Conservation (phyloP, 2,113 vertebrate genomes). For the Cervus canadensis region DNA sequence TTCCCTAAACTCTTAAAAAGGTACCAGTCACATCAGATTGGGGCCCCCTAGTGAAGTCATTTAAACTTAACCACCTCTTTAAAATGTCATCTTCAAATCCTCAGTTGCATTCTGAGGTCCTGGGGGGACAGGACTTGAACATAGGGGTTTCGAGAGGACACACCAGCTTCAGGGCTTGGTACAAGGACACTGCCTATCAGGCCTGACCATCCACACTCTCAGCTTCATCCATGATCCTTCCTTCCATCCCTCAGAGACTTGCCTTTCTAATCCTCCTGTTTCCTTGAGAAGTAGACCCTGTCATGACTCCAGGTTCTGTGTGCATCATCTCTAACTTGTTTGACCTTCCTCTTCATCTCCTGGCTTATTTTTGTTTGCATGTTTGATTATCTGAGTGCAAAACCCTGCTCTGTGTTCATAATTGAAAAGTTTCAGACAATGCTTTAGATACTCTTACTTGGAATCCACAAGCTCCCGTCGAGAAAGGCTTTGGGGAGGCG, state of each 20-base stretch:
- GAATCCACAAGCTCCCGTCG: not conserved
- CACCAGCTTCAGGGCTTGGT: not conserved
- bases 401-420: not conserved
- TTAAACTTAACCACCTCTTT: not conserved
- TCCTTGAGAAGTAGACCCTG: not conserved
- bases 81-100: not conserved
- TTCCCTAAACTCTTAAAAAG: not conserved
- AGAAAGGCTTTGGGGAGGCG: not conserved
- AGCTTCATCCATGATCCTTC: not conserved
- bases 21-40: not conserved
- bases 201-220: too few species aligned
- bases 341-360: not conserved
- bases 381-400: not conserved
- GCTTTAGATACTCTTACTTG: not conserved
- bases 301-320: not conserved
- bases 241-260: not conserved
- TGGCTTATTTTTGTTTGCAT: not conserved
- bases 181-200: not conserved
- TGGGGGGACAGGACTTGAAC: not conserved
- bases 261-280: not conserved
- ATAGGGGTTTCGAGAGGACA: not conserved
- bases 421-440: not conserved
- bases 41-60: not conserved
- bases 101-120: not conserved
- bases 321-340: not conserved